Evolutionary conservation across 2,113 vertebrate genomes (phyloP), one percentile per base, ranked within the genome.

Genomic region (Microcebus tavaratra): DNA sequence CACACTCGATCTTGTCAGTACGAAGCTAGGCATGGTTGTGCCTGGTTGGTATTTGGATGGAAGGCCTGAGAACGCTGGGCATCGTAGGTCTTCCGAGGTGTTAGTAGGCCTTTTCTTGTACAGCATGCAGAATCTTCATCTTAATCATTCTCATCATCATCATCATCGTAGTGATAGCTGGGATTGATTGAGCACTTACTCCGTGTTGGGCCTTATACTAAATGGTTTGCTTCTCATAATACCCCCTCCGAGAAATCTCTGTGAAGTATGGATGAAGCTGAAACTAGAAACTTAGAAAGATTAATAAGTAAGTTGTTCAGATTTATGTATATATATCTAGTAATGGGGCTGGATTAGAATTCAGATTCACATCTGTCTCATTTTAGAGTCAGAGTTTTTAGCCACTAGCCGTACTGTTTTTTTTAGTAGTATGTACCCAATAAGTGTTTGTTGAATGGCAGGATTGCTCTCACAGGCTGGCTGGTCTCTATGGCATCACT

Each of bases 301-400:
- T 90, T 39, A 96, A 83, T 39, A 96, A 83, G 11, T 39, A 90
- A 95, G 31, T 85, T 85, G 36, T 63, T 96, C 48, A 36, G 5
- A 31, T 83, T 87, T 91, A 42, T 42, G 3, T 39, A 42, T 42
- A 21, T 55, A 4, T 87, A 93, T 45, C 48, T 91, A 72, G 67
- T 82, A 42, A 93, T 80, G 85, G 76, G 29, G 25, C 80, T 91
- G 9, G 10, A 45, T 2, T 55, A 50, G 68, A 84, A 79, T 91
- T 91, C 59, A 78, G n/a, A 68, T 61, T 75, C 63, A 81, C 27
- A 34, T 45, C 53, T 88, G 65, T 63, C 50, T 94, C n/a, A 65
- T 82, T 90, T 53, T 76, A 88, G 59, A 88, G 36, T 88, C 76
- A 80, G 29, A 48, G 29, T 65, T 83, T 68, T 83, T 87, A 63